Percentiles rank a stretch among this genome's conserved stretches.
Conservation (phyloP, 2,797 vertebrate species). For the Enteromius treurensis region DNA sequence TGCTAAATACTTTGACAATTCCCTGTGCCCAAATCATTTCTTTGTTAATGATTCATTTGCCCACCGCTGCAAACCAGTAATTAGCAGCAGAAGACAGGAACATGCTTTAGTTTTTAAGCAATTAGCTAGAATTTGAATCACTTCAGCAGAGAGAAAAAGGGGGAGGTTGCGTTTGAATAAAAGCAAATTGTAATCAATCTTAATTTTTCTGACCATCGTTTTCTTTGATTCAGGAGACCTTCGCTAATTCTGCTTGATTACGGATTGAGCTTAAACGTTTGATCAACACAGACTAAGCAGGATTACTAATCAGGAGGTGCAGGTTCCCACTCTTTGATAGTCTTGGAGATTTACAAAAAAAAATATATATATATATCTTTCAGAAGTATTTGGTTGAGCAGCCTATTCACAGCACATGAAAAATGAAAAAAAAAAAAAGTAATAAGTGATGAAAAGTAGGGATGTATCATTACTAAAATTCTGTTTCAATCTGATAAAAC, state of each 20-base stretch:
- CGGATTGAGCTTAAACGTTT: conserved; percentile 24
- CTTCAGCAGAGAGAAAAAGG: conserved; percentile 26
- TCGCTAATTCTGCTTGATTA: conserved; percentile 36
- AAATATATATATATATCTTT: not conserved
- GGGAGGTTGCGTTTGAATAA: conserved; percentile 28
- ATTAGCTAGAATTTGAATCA: conserved; percentile 83
- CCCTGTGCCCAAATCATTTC: conserved; percentile 5
- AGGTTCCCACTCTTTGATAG: not conserved
- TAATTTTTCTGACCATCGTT: conserved; percentile 42
- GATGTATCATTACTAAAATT: not conserved
- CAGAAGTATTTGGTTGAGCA: not conserved
- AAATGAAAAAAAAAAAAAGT: not conserved
- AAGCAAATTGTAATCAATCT: conserved; percentile 54
- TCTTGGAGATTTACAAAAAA: not conserved
- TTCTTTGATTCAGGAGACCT: conserved; percentile 29
- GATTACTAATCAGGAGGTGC: conserved; percentile 29
- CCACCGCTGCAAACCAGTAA: conserved; percentile 46
- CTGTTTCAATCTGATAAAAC: not conserved
- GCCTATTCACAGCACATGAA: not conserved
- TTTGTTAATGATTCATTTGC: conserved; percentile 26
- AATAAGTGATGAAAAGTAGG: not conserved
- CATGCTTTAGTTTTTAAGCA: conserved; percentile 69
- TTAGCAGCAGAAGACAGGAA: conserved; percentile 62
- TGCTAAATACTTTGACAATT: not conserved
- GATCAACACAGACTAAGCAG: conserved; percentile 34